Evolutionary conservation across 2,888 invertebrate species (phyloP).

Genomic region (Doris montereyensis): DNA sequence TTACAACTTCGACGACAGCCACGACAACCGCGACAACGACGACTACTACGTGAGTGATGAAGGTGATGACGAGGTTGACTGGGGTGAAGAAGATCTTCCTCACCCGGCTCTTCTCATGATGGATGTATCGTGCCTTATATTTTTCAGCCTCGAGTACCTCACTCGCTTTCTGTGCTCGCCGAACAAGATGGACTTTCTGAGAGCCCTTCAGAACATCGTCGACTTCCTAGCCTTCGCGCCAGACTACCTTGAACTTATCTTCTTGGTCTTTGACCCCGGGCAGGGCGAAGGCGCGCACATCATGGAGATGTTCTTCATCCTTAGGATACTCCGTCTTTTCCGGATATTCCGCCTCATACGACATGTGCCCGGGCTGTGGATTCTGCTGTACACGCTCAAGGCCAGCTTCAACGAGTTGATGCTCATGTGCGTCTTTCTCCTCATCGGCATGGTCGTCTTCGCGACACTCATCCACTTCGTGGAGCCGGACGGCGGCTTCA

Average conservation of each 20-base stretch:
- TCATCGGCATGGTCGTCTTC: constrained; percentile 71
- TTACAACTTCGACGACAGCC: not conserved
- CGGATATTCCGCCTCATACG: constrained; percentile 67
- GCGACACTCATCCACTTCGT: constrained; percentile 69
- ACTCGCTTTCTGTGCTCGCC: constrained; percentile 65
- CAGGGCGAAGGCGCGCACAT: constrained; percentile 54
- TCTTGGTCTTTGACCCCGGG: constrained; percentile 56
- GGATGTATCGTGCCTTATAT: constrained; percentile 64
- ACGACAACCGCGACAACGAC: not conserved
- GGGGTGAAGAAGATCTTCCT: constrained; percentile 47
- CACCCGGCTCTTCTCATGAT: constrained; percentile 64
- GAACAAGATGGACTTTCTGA: constrained; percentile 62
- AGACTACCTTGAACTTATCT: constrained; percentile 64
- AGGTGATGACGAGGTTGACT: constrained; percentile 21
- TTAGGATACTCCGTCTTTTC: constrained; percentile 66
- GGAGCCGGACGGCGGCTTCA: constrained; percentile 61
- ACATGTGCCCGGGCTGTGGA: constrained; percentile 69
- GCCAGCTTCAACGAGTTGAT: constrained; percentile 69
- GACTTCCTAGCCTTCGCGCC: constrained; percentile 68
- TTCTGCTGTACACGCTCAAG: constrained; percentile 68
- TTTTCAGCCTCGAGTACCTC: constrained; percentile 68
- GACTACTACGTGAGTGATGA: constrained; percentile 14
- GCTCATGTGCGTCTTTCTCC: constrained; percentile 68
- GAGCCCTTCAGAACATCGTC: constrained; percentile 65
- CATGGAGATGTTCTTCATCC: constrained; percentile 66